Conservation (phyloP, 35 echinoderm and acorn worm species). For the Chiridota heheva region DNA sequence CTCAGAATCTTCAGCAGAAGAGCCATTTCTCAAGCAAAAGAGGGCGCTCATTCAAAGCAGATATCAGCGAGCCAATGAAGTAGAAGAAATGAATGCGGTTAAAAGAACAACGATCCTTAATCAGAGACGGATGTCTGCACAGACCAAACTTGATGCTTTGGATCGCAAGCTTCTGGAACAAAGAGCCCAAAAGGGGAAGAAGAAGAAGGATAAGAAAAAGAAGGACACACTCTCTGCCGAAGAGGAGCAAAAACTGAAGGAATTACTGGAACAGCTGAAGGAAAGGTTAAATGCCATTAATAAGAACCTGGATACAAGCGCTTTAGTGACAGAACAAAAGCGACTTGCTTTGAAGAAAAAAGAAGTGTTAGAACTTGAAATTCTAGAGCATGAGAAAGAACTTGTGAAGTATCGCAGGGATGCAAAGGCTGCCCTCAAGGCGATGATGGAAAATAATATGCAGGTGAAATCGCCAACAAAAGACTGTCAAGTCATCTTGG, state of each 20-base stretch:
- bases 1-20: conserved; percentile 30
- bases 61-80: conserved; percentile 42
- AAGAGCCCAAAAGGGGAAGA: neutral
- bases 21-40: conserved; percentile 22
- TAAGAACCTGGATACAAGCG: conserved; percentile 6
- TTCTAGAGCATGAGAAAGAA: neutral
- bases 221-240: no score
- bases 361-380: neutral
- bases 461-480: neutral
- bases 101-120: conserved; percentile 22
- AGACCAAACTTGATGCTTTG: conserved; percentile 23
- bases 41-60: conserved; percentile 19
- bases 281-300: conserved; percentile 10
- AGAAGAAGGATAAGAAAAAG: conserved; percentile 7
- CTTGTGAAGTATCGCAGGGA: neutral
- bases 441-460: conserved; percentile 22
- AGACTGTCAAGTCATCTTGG: neutral
- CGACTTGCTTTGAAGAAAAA: neutral
- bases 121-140: conserved; percentile 39
- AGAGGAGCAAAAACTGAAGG: no score
- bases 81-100: conserved; percentile 25
- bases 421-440: conserved; percentile 5
- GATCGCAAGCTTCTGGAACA: conserved; percentile 11
- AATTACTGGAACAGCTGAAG: conserved; percentile 2
- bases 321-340: neutral